Percentiles rank a stretch among this genome's conserved stretches.
Evolutionary conservation across 2,888 invertebrate genomes (phyloP).

Genomic region (Horisme vitalbata): DNA sequence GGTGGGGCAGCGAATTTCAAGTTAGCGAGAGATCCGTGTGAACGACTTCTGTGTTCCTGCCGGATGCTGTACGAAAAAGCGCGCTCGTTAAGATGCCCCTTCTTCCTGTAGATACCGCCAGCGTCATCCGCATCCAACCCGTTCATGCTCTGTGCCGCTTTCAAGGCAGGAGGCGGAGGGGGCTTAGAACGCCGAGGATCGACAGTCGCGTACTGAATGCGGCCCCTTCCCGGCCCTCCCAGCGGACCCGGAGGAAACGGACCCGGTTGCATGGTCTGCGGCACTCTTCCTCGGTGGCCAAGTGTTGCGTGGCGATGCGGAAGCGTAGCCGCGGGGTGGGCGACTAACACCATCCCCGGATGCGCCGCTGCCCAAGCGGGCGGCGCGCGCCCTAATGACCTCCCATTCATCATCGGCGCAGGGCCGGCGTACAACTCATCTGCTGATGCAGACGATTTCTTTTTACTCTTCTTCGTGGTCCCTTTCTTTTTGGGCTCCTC

Average conservation of each 20-base stretch:
- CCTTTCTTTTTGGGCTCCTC: constrained; percentile 85
- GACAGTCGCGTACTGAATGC: constrained; percentile 84
- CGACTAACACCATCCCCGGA: constrained; percentile 74
- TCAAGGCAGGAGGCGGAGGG: constrained; percentile 83
- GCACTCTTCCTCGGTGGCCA: constrained; percentile 82
- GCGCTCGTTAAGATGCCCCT: constrained; percentile 95
- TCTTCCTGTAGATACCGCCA: constrained; percentile 92
- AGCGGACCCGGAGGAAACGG: constrained; percentile 67
- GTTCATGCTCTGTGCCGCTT: constrained; percentile 86
- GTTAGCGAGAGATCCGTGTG: constrained; percentile 95
- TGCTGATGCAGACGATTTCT: constrained; percentile 80
- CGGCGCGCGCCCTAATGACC: constrained; percentile 72
- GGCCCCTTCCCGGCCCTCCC: constrained; percentile 55
- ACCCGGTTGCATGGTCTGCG: constrained; percentile 79
- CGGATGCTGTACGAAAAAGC: constrained; percentile 97
- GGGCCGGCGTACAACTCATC: constrained; percentile 84
- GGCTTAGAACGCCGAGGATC: constrained; percentile 86
- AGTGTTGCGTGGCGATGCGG: constrained; percentile 77
- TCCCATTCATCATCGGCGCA: constrained; percentile 68
- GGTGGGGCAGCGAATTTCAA: constrained; percentile 92
- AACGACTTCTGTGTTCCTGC: constrained; percentile 95
- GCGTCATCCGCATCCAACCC: constrained; percentile 85
- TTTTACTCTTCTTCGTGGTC: constrained; percentile 81
- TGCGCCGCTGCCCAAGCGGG: constrained; percentile 66
- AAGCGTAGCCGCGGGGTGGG: constrained; percentile 72